These are phyloP conservation scores for Hippoglossus stenolepis DNA, from an alignment of 2,113 vertebrate species.

Conservation along the genomic window DNA sequence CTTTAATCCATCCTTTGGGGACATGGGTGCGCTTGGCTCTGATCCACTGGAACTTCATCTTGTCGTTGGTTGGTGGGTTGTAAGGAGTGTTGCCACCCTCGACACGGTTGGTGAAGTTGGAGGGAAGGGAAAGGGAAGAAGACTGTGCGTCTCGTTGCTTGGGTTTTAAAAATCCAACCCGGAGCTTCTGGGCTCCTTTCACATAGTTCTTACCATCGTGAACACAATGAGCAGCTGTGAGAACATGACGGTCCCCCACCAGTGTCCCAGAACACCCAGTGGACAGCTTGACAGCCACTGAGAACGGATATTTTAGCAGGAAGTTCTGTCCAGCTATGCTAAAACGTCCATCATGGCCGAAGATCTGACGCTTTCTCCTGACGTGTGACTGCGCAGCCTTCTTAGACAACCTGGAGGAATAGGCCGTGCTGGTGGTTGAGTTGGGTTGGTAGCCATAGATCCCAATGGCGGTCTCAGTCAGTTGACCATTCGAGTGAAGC, in stretches of 20 bases:
- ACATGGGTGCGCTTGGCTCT: slow-evolving; percentile 95
- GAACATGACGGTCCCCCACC: slow-evolving; percentile 93
- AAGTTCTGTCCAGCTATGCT: slow-evolving; percentile 94
- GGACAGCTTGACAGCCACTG: slow-evolving; percentile 94
- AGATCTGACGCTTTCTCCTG: slow-evolving; percentile 93
- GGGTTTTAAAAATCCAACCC: slow-evolving; percentile 93
- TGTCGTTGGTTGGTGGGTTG: slow-evolving; percentile 70
- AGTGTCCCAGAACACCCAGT: slow-evolving; percentile 95
- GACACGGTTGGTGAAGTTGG: slow-evolving; percentile 72
- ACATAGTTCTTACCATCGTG: slow-evolving; percentile 97
- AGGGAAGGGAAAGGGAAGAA: slow-evolving; percentile 45
- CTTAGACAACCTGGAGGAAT: slow-evolving; percentile 34
- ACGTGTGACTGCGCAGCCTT: slow-evolving; percentile 48
- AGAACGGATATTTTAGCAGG: slow-evolving; percentile 93
- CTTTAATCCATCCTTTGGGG: slow-evolving; percentile 99
- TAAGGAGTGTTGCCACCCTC: slow-evolving; percentile 54
- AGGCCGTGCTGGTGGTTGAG: slow-evolving; percentile 22
- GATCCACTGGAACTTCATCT: slow-evolving; percentile 98
- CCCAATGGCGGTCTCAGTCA: slow-evolving; percentile 90
- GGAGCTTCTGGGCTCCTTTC: slow-evolving; percentile 94
- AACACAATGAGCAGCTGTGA: slow-evolving; percentile 96
- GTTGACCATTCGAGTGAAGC: slow-evolving; percentile 88
- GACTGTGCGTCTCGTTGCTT: slow-evolving; percentile 82
- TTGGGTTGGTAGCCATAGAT: slow-evolving; percentile 86
- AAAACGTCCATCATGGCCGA: slow-evolving; percentile 93